Evolutionary conservation across 2,113 vertebrate species (phyloP).

Genomic region (Prunella himalayana): DNA sequence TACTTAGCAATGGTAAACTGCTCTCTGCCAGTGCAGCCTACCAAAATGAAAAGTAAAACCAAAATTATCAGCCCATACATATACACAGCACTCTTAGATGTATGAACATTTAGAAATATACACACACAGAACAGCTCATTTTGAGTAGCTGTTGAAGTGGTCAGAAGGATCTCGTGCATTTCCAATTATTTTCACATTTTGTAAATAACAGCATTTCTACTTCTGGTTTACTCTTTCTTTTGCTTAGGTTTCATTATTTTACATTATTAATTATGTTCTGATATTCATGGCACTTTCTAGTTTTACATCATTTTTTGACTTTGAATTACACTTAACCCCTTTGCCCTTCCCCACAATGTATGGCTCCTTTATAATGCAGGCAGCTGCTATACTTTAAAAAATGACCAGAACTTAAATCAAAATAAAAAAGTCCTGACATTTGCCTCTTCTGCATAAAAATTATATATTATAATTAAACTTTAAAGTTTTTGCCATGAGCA

Average conservation of each 20-base stretch:
- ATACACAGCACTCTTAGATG: neutral
- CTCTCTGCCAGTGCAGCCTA: constrained; percentile 97
- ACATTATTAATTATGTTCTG: neutral
- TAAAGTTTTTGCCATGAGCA: constrained; percentile 97
- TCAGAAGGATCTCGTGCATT: neutral
- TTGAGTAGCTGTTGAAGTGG: neutral
- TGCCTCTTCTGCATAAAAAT: constrained; percentile 94
- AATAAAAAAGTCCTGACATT: constrained; percentile 92
- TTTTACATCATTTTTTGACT: constrained; percentile 48
- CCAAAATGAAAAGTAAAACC: constrained; percentile 22
- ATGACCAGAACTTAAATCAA: constrained; percentile 91
- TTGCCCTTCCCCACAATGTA: constrained; percentile 42
- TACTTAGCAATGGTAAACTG: constrained; percentile 94
- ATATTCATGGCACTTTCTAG: constrained; percentile 22
- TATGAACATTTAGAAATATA: neutral
- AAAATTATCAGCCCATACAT: neutral
- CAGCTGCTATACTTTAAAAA: constrained; percentile 76
- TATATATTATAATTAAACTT: constrained; percentile 98
- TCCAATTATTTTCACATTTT: neutral
- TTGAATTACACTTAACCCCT: constrained; percentile 50
- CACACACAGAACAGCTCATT: neutral
- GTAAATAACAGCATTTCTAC: neutral
- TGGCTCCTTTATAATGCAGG: constrained; percentile 59
- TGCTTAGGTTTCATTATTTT: neutral
- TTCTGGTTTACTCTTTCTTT: constrained; percentile 10